Evolutionary conservation across 2,888 invertebrate species (phyloP), one percentile per base, ranked within the genome.

Genomic region (Ypsolopha scabrella): DNA sequence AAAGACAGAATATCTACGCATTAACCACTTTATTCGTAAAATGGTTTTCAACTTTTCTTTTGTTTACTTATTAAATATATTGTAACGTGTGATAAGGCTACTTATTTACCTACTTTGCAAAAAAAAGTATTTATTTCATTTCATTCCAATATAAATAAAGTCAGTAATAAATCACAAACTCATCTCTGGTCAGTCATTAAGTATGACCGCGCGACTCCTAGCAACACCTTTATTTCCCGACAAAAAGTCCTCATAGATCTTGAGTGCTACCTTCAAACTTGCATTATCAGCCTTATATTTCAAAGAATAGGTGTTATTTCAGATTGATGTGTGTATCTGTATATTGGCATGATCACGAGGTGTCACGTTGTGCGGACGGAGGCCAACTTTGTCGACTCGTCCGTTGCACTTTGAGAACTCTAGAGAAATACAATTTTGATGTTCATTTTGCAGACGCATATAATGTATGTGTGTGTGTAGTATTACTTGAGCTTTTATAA

Each of bases 331-430:
- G 24, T 43, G 11, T 3, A 24, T 3, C 24, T n/a, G 33, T 49
- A 72, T 77, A 80, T 80, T 80, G 74, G 80, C 77, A 71, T 79
- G 78, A 80, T 80, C 80, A 80, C 68, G 58, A 61, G 65, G 64
- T 72, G 78, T 73, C 78, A 80, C 79, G 79, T 64, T 70, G 65
- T 65, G 62, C 65, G 60, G 59, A 60, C 57, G 61, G 63, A 24
- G 64, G 68, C 59, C 66, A 75, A 76, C 68, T 78, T 77, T 59
- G 68, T 68, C 75, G 75, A 72, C 24, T 24, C 75, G 73, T 67
- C 72, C 70, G 70, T 55, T 58, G 58, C 58, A 54, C 49, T 49
- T 49, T 41, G 10, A 41, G 49, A 39, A 49, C 7, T 10, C 49
- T n/a, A 7, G 39, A 6, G 11, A 10, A 10, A 9, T 45, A 45